phyloP scores from a whole-genome alignment of 1,140 invertebrate genomes.

The Lerema accius region DNA sequence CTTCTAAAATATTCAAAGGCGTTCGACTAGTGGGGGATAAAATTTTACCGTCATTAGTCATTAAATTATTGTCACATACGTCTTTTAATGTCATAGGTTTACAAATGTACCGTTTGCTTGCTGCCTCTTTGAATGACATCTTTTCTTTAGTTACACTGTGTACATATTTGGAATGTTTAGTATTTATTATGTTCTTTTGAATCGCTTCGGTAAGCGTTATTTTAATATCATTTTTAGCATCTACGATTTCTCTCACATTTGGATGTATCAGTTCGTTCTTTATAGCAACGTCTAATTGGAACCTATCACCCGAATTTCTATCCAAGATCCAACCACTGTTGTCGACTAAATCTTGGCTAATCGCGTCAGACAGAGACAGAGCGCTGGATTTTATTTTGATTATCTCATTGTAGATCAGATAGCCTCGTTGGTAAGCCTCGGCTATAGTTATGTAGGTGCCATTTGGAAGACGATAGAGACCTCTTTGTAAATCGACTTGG shows the following conservation, averaged over 20 bases:
- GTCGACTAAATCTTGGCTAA: slow-evolving; percentile 92
- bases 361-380: slow-evolving; percentile 91
- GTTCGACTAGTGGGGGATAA: slow-evolving; percentile 90
- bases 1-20: slow-evolving; percentile 91
- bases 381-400: slow-evolving; percentile 89
- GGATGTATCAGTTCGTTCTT: slow-evolving; percentile 90
- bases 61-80: slow-evolving; percentile 90
- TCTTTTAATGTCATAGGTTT: slow-evolving; percentile 96
- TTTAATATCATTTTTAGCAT: slow-evolving; percentile 89
- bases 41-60: slow-evolving; percentile 91
- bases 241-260: slow-evolving; percentile 90
- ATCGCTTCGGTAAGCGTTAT: slow-evolving; percentile 92
- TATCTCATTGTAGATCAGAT: slow-evolving; percentile 88
- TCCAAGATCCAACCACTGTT: slow-evolving; percentile 91
- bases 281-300: slow-evolving; percentile 91
- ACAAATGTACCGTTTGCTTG: slow-evolving; percentile 89
- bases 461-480: slow-evolving; percentile 86
- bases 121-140: slow-evolving; percentile 91
- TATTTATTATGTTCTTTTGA: slow-evolving; percentile 89
- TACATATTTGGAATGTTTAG: slow-evolving; percentile 90
- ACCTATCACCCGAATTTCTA: slow-evolving; percentile 91
- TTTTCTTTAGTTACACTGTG: slow-evolving; percentile 89
- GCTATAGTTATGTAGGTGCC: slow-evolving; percentile 89
- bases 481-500: slow-evolving; percentile 90
- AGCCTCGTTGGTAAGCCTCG: slow-evolving; percentile 90